Base-by-base conservation (phyloP, 1,140 invertebrate genomes). In the Parapsyche elsis region DNA sequence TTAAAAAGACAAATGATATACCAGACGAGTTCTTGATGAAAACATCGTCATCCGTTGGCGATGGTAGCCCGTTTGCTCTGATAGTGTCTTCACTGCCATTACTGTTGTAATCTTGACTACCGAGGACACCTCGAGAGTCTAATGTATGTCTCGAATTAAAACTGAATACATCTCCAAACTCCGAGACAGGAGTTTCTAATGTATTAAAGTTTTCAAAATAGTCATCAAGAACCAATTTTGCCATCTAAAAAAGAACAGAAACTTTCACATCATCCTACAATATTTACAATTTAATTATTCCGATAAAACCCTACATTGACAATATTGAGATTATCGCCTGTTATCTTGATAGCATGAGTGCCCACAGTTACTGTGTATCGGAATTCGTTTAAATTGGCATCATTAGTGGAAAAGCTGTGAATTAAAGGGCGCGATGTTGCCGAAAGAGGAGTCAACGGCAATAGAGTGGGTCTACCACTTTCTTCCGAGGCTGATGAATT, bases 351-450 rank as follows among this genome's bases (percentile, higher is more conserved):
- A 76, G 93, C 92, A 86, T 95, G 92, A 16, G 80, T 64, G 82
- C 94, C 94, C 84, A 95, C 91, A 81, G 92, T 93, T 59, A 96
- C 95, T 75, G 95, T 95, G 86, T 95, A 95, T 85, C 95, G 95
- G 87, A 95, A 96, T 89, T 96, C 95, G 85, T 94, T 94, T 86
- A 95, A 89, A 84, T 92, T 93, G 84, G 94, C 94, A 88, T 96
- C 95, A 87, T 94, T 94, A 83, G 94, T 94, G 81, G 94, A 95
- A 85, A 93, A 92, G 88, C 94, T 95, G 87, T 95, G 94, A 82
- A 94, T 89, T 74, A 95, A 88, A 80, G 92, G 88, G 84, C 92
- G 87, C 81, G 89, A 88, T 84, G 88, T 85, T 86, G 81, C 76
- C 87, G 86, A 82, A 89, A 88, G 86, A n/a, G n/a, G 88, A 89